Evolutionary conservation across 2,797 vertebrate species (phyloP).

Genomic region (Melanotaenia parkinsoni): DNA sequence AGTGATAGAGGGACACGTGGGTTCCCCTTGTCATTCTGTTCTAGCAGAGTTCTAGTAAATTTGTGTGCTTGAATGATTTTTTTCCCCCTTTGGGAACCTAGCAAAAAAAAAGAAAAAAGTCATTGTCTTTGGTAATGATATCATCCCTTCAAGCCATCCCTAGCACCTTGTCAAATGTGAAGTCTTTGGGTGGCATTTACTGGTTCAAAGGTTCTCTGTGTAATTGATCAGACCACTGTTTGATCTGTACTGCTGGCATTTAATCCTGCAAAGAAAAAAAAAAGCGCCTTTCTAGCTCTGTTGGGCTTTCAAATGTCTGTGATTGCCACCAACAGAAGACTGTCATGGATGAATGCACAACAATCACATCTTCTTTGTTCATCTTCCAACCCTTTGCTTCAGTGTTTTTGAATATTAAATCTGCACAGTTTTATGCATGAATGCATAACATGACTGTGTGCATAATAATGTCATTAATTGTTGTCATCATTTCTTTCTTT

Average conservation of each 20-base stretch:
- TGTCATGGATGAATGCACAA: slow-evolving; percentile 6
- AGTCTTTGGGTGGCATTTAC: slow-evolving; percentile 70
- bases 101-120: slow-evolving; percentile 2
- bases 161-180: slow-evolving; percentile 47
- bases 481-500: not conserved
- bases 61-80: not conserved
- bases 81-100: too few species aligned
- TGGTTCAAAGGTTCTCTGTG: slow-evolving; percentile 67
- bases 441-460: not conserved
- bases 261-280: slow-evolving; percentile 54
- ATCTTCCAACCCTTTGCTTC: slow-evolving; percentile 3
- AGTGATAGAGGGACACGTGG: slow-evolving; percentile 25
- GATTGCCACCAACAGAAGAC: slow-evolving; percentile 34
- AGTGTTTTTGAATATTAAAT: slow-evolving; percentile 29
- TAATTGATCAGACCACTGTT: slow-evolving; percentile 74
- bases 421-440: not conserved
- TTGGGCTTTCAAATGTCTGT: slow-evolving; percentile 46
- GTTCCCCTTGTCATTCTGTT: slow-evolving; percentile 9
- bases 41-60: slow-evolving; percentile 8
- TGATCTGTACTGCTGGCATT: slow-evolving; percentile 74
- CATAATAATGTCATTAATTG: slow-evolving; percentile 10
- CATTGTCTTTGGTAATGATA: slow-evolving; percentile 45
- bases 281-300: slow-evolving; percentile 37
- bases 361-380: slow-evolving; percentile 46
- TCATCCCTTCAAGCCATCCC: slow-evolving; percentile 34